Evolutionary conservation across 2,888 invertebrate genomes (phyloP), one percentile per base, ranked within the genome.

Genomic region (Hyppa rectilinea): DNA sequence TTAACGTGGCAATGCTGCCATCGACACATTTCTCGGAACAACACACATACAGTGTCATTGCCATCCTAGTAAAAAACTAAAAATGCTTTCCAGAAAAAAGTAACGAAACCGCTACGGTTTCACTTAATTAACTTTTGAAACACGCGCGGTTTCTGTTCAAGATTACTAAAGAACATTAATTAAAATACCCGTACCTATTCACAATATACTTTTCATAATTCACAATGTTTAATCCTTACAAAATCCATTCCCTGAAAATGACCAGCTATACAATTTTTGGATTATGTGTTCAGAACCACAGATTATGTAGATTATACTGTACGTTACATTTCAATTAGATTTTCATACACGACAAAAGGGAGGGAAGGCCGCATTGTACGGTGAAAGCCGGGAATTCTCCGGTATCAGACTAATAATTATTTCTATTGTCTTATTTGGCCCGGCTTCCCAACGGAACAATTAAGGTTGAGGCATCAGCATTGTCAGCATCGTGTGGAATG

Each of bases 341-440:
- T 88, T 87, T 87, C 89, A 83, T 81, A 86, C 86, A 84, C 80
- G 88, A 91, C 91, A 91, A 90, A 88, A 36, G 75, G 55, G 50
- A 74, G 88, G 83, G 58, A 49, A 55, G 64, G 84, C 85, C 84
- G 87, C 85, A 90, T 92, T 92, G 91, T 92, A 82, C 77, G 65
- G 71, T 76, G 84, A 71, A 83, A 83, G 83, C 75, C 80, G 78
- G 84, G 87, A 85, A 89, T 90, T 87, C 84, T 83, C 83, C 83
- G 82, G 86, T 88, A 90, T 90, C 89, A 85, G 87, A 83, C 87
- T 88, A 88, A 90, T 90, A 88, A 91, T 91, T 93, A 91, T 91
- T 87, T 87, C 91, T 87, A 90, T 93, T 93, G 93, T 93, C 91
- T 92, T 89, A 89, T 89, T 88, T 87, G 87, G 87, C 84, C 75